phyloP scores from a whole-genome alignment of 2,797 vertebrate genomes.

The Aphelocoma californica region DNA sequence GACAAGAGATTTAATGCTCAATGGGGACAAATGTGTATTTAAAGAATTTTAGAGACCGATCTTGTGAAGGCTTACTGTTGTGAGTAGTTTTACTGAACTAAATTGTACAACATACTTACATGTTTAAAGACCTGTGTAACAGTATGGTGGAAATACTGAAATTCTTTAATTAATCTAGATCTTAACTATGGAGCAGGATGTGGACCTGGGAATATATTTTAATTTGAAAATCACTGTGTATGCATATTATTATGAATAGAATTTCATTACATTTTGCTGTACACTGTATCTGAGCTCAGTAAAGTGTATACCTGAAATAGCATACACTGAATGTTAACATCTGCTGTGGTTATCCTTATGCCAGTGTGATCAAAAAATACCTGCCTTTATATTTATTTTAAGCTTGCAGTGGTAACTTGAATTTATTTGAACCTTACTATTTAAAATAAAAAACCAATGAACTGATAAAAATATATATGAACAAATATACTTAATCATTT shows the following conservation, averaged over 20 bases:
- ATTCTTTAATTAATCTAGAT: neutral
- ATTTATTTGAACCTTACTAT: neutral
- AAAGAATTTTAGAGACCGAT: conserved; percentile 40
- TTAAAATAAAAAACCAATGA: neutral
- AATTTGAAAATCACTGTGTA: neutral
- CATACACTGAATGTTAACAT: neutral
- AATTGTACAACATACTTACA: neutral
- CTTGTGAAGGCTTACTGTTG: neutral
- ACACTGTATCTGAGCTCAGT: neutral
- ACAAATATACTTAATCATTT: neutral
- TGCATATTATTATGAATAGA: neutral
- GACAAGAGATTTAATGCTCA: conserved; percentile 71
- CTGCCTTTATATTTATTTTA: neutral
- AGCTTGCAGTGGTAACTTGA: neutral
- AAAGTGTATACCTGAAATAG: neutral
- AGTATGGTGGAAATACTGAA: neutral
- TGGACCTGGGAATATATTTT: neutral
- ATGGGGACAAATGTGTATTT: conserved; percentile 38
- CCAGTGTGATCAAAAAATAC: neutral
- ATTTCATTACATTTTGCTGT: neutral
- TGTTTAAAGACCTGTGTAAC: neutral
- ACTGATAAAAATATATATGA: neutral
- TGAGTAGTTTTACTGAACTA: neutral
- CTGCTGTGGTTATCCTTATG: neutral
- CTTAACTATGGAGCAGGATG: neutral